phyloP scores from a whole-genome alignment of 2,888 invertebrate genomes.

The Panzeria rudis region DNA sequence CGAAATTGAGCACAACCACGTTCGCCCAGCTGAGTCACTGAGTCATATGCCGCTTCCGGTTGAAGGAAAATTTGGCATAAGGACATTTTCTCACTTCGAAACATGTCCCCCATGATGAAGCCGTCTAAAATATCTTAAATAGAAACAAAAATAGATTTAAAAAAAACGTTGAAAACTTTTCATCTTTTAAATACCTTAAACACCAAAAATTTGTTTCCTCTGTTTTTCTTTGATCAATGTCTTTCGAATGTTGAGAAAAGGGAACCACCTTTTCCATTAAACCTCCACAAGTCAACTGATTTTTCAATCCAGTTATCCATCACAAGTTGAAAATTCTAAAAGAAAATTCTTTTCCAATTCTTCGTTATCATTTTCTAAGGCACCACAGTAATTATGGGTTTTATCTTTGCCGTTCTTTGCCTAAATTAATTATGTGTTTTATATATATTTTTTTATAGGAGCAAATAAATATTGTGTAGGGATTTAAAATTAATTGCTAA shows the following conservation, averaged over 20 bases:
- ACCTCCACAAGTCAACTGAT: slow-evolving; percentile 75
- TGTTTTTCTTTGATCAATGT: not conserved
- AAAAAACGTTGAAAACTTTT: not conserved
- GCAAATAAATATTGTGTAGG: not conserved
- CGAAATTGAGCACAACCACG: slow-evolving; percentile 97
- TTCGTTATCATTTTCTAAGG: slow-evolving; percentile 31
- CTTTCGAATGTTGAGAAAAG: not conserved
- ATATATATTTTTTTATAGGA: slow-evolving; percentile 6
- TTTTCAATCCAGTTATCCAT: slow-evolving; percentile 60
- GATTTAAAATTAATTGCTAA: slow-evolving; percentile 59
- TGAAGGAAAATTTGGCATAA: slow-evolving; percentile 97
- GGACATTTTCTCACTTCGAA: slow-evolving; percentile 96
- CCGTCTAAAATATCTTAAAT: slow-evolving; percentile 73
- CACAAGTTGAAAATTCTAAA: slow-evolving; percentile 74
- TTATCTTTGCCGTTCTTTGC: slow-evolving; percentile 18
- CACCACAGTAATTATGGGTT: slow-evolving; percentile 23
- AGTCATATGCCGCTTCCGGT: slow-evolving; percentile 97
- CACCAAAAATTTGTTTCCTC: not conserved
- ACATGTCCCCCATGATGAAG: slow-evolving; percentile 90
- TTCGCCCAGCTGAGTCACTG: slow-evolving; percentile 97
- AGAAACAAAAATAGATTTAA: not conserved
- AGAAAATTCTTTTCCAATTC: slow-evolving; percentile 50
- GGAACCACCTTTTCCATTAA: slow-evolving; percentile 42
- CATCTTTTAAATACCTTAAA: not conserved
- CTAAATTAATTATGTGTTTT: slow-evolving; percentile 67